Conservation (phyloP, 2,113 vertebrate genomes). For the Brachionichthys hirsutus region DNA sequence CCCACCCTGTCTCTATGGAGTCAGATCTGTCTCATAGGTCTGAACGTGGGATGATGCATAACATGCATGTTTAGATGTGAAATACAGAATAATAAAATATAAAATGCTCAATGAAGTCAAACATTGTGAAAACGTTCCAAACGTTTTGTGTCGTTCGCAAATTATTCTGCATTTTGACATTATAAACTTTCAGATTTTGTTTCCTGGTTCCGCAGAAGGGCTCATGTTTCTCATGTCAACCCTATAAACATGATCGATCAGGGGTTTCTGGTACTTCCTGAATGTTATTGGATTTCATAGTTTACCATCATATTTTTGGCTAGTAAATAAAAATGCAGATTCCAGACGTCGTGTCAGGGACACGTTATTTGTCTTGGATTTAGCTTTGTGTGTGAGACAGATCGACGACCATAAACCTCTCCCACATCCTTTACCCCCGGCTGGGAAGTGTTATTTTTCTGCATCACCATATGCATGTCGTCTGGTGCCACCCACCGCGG, state of each 20-base stretch:
- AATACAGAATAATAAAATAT: too few species aligned
- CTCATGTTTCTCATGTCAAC: too few species aligned
- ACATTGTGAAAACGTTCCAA: too few species aligned
- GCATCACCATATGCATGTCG: constrained; percentile 66
- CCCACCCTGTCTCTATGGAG: constrained; percentile 37
- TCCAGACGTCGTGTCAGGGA: not conserved
- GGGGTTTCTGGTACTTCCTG: not conserved
- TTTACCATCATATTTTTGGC: too few species aligned
- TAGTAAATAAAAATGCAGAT: too few species aligned
- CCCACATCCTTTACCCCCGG: constrained; percentile 43
- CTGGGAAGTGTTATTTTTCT: constrained; percentile 63
- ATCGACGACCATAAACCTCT: constrained; percentile 45
- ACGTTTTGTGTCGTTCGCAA: too few species aligned
- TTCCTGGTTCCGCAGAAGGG: too few species aligned
- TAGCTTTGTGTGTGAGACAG: constrained; percentile 52
- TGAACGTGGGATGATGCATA: not conserved
- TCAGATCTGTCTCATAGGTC: constrained; percentile 63
- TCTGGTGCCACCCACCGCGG: constrained; percentile 58
- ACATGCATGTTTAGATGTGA: not conserved
- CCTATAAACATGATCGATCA: not conserved
- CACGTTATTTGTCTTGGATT: not conserved
- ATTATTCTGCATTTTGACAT: not conserved
- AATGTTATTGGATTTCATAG: not conserved
- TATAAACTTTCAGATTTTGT: too few species aligned
- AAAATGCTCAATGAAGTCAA: too few species aligned